Evolutionary conservation across 2,797 vertebrate species (phyloP), one percentile per base, ranked within the genome.

Genomic region (Tangara arthus): DNA sequence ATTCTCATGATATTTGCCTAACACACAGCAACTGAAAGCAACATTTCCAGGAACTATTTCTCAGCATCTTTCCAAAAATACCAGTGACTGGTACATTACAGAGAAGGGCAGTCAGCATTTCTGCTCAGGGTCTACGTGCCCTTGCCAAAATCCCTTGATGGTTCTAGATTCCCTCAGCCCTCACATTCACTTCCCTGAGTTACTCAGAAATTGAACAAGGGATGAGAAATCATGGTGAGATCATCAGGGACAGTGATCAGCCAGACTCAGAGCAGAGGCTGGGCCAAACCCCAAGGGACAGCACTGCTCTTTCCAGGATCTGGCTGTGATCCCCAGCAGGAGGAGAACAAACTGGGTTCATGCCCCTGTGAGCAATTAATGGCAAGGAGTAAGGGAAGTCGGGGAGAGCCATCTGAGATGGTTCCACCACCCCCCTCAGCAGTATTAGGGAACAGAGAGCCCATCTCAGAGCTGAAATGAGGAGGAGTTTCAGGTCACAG

Each of bases 111-210:
- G 64, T 27, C 16, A 70, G 34, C 32, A 37, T 0, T 44, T 35
- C 12, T 2, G 4, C 41, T 37, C 49, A 60, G 24, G 28, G 44
- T 68, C 53, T 75, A 6, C 0, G 0, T 6, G 11, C 28, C 28
- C 30, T 68, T 71, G 23, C 27, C 59, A 59, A 39, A 93, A 75
- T 47, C 19, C 35, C 61, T 50, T 39, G 35, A 47, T 63, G 49
- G 12, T 41, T 89, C 39, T 21, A 24, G 39, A 69, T 24, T 66
- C 71, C 72, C 49, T 63, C 22, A 53, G 69, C n/a, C 76, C 34
- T 30, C 47, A 34, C 0, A 0, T 47, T 82, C 27, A 23, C 23
- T 53, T 78, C 52, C 42, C 61, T 23, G 87, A 71, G 15, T 9
- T 61, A 44, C 18, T 4, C 26, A 53, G 17, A 71, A 80, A 73